Percentiles rank a stretch among this genome's conserved stretches.
phyloP scores from a whole-genome alignment of 1,140 invertebrate genomes.

The Papilio aristodemus region DNA sequence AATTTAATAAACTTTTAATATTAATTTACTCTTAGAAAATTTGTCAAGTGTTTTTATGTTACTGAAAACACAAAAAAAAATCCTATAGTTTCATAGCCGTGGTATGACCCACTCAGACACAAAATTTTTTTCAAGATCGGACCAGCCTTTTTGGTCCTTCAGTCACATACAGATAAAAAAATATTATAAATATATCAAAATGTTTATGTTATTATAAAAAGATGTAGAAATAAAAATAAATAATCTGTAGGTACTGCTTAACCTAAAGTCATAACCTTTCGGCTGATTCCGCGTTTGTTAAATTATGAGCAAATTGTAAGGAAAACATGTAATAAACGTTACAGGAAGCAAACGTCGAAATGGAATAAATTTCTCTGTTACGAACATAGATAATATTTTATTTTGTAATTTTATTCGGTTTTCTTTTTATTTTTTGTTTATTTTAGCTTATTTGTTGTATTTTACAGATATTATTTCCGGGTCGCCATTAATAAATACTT shows the following conservation, averaged over 20 bases:
- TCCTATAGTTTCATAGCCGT: too few relatives aligned
- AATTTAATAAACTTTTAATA: too few relatives aligned
- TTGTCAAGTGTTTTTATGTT: too few relatives aligned
- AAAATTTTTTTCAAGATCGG: not conserved
- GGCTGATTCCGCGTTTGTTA: not conserved
- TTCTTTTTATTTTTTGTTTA: not conserved
- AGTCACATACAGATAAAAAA: too few relatives aligned
- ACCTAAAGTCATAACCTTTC: not conserved
- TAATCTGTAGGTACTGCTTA: not conserved
- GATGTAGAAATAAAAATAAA: not conserved
- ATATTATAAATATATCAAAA: too few relatives aligned
- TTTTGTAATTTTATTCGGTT: not conserved
- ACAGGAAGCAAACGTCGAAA: not conserved
- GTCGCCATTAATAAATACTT: too few relatives aligned
- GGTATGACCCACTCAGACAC: too few relatives aligned
- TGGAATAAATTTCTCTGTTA: not conserved
- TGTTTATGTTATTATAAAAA: not conserved
- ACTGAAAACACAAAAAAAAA: too few relatives aligned
- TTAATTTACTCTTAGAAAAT: too few relatives aligned
- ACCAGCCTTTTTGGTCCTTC: too few relatives aligned
- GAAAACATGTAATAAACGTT: conserved; percentile 14
- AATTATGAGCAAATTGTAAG: not conserved
- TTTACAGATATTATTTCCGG: too few relatives aligned
- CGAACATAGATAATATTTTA: not conserved
- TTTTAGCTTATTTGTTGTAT: not conserved